Percentiles rank a stretch among this genome's conserved stretches.
Conservation (phyloP, 1,140 invertebrate species). For the Dolichoris vasculosae region DNA sequence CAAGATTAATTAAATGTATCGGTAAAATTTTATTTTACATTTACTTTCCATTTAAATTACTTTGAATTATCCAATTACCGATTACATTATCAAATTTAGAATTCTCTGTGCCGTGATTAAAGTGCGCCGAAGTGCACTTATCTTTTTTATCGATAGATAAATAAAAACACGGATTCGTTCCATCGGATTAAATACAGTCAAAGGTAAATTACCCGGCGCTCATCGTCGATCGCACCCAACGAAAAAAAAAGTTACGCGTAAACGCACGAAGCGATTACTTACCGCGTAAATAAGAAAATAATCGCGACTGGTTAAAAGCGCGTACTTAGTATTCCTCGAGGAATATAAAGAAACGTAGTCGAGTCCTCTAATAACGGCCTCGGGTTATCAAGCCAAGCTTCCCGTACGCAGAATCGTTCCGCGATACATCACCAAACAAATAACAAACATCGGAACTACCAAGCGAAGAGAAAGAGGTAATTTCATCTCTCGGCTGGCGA, state of each 20-base stretch:
- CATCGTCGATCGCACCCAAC: no score
- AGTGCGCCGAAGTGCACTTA: no score
- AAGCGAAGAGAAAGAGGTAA: slow-evolving; percentile 19
- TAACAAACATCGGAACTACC: slow-evolving; percentile 27
- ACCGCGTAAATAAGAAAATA: neutral
- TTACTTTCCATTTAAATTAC: no score
- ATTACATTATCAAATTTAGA: no score
- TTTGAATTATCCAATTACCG: no score
- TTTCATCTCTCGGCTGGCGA: slow-evolving; percentile 18
- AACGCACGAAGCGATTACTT: neutral
- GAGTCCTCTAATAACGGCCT: slow-evolving; percentile 37
- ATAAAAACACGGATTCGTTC: no score
- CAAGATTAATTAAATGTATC: no score
- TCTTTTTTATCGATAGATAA: no score
- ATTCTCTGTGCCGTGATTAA: no score
- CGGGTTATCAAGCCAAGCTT: neutral
- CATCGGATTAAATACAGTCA: no score
- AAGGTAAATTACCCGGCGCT: no score
- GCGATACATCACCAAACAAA: slow-evolving; percentile 46
- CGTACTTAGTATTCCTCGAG: slow-evolving; percentile 16
- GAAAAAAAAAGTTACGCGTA: neutral
- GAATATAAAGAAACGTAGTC: neutral
- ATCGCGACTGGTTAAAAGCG: neutral
- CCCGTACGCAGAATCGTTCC: neutral
- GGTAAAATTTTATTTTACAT: neutral